Evolutionary conservation across 2,888 invertebrate genomes (phyloP), one percentile per base, ranked within the genome.

Genomic region (Aquatica leii): DNA sequence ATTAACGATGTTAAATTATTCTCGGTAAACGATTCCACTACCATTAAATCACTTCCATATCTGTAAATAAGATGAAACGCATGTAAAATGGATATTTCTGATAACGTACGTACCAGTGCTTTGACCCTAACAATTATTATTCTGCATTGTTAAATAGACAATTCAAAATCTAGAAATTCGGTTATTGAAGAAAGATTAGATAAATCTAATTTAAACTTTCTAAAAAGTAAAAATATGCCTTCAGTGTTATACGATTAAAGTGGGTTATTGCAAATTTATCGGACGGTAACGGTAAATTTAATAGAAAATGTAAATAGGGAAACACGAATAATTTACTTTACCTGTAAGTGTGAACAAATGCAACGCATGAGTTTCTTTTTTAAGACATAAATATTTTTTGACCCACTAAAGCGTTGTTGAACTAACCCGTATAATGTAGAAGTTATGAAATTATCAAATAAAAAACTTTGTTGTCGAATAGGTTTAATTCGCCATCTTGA

Each of bases 1-100:
- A 97, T 88, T 67, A 86, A 86, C 64, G 94, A 89, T 18, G 97
- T 93, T 83, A 94, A 88, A 81, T 96, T 95, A 84, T 97, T 97
- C 85, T 97, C 96, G 69, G 88, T 86, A 82, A 92, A 95, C 41
- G 91, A 92, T 79, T 96, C 95, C 72, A 97, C 91, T 65, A 94
- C 90, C 85, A 96, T 94, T 74, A 98, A 83, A 78, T 96, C 95
- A 84, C 96, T 95, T 76, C 97, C 97, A 83, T 97, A 97, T 83
- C 97, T 97, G 81, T 69, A 58, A 57, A 58, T 18, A 12, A 35
- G 20, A 18, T 46, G 43, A 17, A 8, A 31, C n/a, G n/a, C n/a
- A n/a, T n/a, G 5, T 8, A 5, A 6, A 43, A 46, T 14, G 8
- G 40, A 40, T 40, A 12, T 40, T 40, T 12, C 40, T 40, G 3